Conservation (phyloP, 2,797 vertebrate genomes). For the Sebastiscus tertius region DNA sequence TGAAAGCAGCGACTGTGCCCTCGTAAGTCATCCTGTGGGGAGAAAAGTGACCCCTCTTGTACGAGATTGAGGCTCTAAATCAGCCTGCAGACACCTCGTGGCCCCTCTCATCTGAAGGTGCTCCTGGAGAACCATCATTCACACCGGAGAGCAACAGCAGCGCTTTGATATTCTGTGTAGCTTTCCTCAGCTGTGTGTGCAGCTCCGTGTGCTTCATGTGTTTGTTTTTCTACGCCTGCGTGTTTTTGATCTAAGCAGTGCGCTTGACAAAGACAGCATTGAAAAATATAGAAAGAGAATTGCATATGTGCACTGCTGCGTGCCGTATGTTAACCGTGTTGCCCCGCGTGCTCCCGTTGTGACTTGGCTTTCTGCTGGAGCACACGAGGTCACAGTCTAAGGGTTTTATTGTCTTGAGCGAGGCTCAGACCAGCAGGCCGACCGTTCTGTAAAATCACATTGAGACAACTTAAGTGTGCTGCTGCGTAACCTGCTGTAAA, state of each 20-base stretch:
- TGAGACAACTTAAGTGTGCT: conserved; percentile 20
- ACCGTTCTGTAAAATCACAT: conserved; percentile 38
- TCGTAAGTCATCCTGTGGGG: conserved; percentile 64
- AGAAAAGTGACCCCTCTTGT: conserved; percentile 61
- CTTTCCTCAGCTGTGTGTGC: conserved; percentile 14
- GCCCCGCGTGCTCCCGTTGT: not conserved
- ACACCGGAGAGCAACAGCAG: conserved; percentile 49
- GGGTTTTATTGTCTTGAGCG: conserved; percentile 13
- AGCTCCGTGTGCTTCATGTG: not conserved
- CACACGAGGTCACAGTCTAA: conserved; percentile 15
- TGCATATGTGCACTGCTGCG: conserved; percentile 14
- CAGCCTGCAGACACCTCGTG: conserved; percentile 65
- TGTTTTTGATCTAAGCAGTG: conserved; percentile 51
- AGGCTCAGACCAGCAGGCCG: conserved; percentile 22
- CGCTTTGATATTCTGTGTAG: conserved; percentile 56
- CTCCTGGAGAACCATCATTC: conserved; percentile 72
- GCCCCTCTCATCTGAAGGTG: conserved; percentile 63
- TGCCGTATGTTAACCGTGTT: not conserved
- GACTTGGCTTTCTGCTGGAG: not conserved
- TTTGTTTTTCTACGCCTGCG: not conserved
- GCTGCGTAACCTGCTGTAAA: conserved; percentile 49
- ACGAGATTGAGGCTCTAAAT: conserved; percentile 75
- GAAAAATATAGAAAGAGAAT: conserved; percentile 36
- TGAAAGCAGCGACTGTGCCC: conserved; percentile 57
- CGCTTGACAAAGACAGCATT: not conserved